Percentiles rank a stretch among this genome's conserved stretches.
phyloP scores from a whole-genome alignment of 2,888 invertebrate genomes.

The Poecilus cupreus region DNA sequence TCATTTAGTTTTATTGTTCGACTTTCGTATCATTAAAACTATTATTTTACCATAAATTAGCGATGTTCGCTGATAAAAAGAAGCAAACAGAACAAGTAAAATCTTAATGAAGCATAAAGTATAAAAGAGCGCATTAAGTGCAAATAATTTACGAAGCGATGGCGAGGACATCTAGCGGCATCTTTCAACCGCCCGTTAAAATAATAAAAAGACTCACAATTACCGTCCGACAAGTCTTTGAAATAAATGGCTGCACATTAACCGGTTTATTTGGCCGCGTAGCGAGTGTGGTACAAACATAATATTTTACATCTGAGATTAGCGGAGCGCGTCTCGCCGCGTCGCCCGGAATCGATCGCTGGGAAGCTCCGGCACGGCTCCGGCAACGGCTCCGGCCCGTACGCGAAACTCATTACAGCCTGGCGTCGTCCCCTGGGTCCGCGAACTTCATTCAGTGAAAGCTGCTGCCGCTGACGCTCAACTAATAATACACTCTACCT shows the following conservation, averaged over 20 bases:
- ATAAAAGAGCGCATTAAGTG: slow-evolving; percentile 36
- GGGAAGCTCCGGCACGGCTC: slow-evolving; percentile 15
- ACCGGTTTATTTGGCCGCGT: slow-evolving; percentile 52
- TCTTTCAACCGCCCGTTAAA: slow-evolving; percentile 41
- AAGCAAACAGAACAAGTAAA: slow-evolving; percentile 24
- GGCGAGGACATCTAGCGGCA: slow-evolving; percentile 14
- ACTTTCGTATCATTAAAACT: slow-evolving; percentile 26
- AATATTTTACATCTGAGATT: slow-evolving; percentile 58
- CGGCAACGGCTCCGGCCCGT: slow-evolving; percentile 5
- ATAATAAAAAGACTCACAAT: slow-evolving; percentile 51
- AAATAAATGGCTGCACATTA: slow-evolving; percentile 53
- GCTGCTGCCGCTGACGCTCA: slow-evolving; percentile 1
- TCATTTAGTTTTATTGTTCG: slow-evolving; percentile 26
- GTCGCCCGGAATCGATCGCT: slow-evolving; percentile 45
- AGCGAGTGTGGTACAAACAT: slow-evolving; percentile 56
- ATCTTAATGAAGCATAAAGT: slow-evolving; percentile 30
- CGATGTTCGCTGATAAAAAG: slow-evolving; percentile 17
- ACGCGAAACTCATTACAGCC: slow-evolving; percentile 38
- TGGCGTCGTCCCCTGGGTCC: slow-evolving; percentile 7
- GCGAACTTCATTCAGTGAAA: slow-evolving; percentile 35
- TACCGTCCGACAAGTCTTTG: slow-evolving; percentile 43
- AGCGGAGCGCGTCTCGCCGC: slow-evolving; percentile 24
- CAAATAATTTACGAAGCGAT: slow-evolving; percentile 6
- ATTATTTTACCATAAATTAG: slow-evolving; percentile 36
- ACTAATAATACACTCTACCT: slow-evolving; percentile 28